Evolutionary conservation across 2,888 invertebrate genomes (phyloP).

Genomic region (Mycalesis mineus): DNA sequence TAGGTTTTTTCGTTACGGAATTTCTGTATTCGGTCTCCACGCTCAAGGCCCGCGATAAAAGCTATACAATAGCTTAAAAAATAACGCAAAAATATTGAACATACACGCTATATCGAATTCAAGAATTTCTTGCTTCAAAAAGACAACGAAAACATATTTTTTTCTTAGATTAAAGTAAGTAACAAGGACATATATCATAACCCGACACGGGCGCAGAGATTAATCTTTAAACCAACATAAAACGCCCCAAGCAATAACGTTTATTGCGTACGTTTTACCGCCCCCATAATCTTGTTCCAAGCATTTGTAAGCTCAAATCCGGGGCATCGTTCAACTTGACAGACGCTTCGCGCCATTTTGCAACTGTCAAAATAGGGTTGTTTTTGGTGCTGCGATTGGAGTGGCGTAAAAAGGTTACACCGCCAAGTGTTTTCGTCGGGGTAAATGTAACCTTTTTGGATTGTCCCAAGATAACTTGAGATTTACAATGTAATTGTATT

Average conservation of each 20-base stretch:
- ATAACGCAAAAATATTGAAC: not conserved
- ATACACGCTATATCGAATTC: not conserved
- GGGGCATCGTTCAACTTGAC: slow-evolving; percentile 57
- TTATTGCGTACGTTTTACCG: slow-evolving; percentile 48
- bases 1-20: no score
- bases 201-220: slow-evolving; percentile 45
- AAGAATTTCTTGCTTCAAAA: not conserved
- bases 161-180: slow-evolving; percentile 2
- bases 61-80: no score
- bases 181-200: slow-evolving; percentile 29
- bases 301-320: slow-evolving; percentile 64
- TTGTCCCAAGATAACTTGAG: not conserved
- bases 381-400: slow-evolving; percentile 41
- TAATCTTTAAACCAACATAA: slow-evolving; percentile 61
- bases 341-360: slow-evolving; percentile 55
- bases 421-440: slow-evolving; percentile 14
- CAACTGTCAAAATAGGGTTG: slow-evolving; percentile 56
- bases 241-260: slow-evolving; percentile 57
- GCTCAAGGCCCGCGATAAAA: no score
- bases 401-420: slow-evolving; percentile 30
- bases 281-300: slow-evolving; percentile 57
- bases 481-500: not conserved
- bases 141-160: not conserved
- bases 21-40: no score
- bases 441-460: slow-evolving; percentile 3